Evolutionary conservation across 2,797 vertebrate genomes (phyloP), one percentile per base, ranked within the genome.

Genomic region (Lophotriccus pileatus): DNA sequence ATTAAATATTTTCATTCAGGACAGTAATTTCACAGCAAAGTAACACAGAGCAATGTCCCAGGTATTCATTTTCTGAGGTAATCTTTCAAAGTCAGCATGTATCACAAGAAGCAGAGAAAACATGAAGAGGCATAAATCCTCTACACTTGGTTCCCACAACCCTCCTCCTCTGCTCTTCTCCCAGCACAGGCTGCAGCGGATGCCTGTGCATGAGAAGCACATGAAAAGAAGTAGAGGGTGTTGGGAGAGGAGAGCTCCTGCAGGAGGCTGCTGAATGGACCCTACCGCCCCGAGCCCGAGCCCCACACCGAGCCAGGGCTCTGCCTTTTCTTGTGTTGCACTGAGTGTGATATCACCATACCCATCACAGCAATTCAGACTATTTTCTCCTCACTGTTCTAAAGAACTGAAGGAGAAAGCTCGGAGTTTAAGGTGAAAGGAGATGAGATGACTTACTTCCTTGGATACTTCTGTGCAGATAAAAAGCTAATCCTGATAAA

Each of bases 21-120:
- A 96, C 98, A 98, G 97, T 98, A 98, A 98, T 98, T 98, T 98
- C 97, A 97, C 96, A 97, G 96, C 93, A 97, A 97, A 98, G 96
- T 93, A 97, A 96, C 94, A 97, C 90, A 95, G 94, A 98, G 96
- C 92, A 94, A 95, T 93, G 96, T 98, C 96, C 93, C 95, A 83
- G 91, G 92, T 97, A 97, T 98, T 97, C 96, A 96, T 97, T 98
- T 98, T 97, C 97, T 19, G 41, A 97, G 93, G 79, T 96, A 94
- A 97, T 97, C 95, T 97, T 97, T 97, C 96, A 96, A 98, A 98
- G 95, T 96, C 96, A 91, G 95, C 96, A 97, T 97, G 89, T 82
- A 93, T 93, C 95, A 92, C 87, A 64, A 93, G 89, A 73, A 95
- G 91, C 82, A 86, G 68, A 93, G 93, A 92, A 72, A 85, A 95